phyloP scores from a whole-genome alignment of 1,140 invertebrate genomes.

The Drusus annulatus region DNA sequence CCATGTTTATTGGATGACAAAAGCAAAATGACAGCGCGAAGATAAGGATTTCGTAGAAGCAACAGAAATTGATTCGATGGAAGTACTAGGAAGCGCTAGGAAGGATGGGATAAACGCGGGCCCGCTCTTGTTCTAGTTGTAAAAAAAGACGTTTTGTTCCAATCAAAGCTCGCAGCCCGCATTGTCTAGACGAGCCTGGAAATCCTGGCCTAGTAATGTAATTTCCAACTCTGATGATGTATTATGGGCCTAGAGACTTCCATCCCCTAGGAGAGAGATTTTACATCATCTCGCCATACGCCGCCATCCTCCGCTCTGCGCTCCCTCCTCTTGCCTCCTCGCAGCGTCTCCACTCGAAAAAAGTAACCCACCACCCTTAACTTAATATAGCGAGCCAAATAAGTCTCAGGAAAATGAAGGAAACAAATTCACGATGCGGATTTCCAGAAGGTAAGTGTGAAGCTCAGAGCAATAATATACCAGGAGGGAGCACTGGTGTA shows the following conservation, averaged over 20 bases:
- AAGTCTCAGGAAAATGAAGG: slow-evolving; percentile 30
- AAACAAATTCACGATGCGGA: slow-evolving; percentile 23
- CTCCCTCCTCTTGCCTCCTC: too few relatives aligned
- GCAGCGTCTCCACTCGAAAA: neutral
- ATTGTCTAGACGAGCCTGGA: slow-evolving; percentile 25
- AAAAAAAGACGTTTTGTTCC: slow-evolving; percentile 27
- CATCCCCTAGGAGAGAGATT: slow-evolving; percentile 7
- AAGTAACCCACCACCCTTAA: slow-evolving; percentile 6
- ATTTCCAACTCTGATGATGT: slow-evolving; percentile 36
- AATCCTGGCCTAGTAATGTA: slow-evolving; percentile 33
- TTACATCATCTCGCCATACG: slow-evolving; percentile 20
- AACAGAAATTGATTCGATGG: slow-evolving; percentile 25
- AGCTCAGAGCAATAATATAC: too few relatives aligned
- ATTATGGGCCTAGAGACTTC: slow-evolving; percentile 20
- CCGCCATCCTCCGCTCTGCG: neutral
- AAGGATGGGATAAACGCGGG: too few relatives aligned
- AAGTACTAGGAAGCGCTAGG: neutral
- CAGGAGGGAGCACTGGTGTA: too few relatives aligned
- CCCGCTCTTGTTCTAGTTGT: slow-evolving; percentile 4
- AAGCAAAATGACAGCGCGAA: slow-evolving; percentile 21
- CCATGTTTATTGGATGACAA: slow-evolving; percentile 36
- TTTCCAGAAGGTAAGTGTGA: neutral
- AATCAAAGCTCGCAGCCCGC: slow-evolving; percentile 15
- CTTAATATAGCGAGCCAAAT: slow-evolving; percentile 19
- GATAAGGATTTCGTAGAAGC: slow-evolving; percentile 34